Conservation (phyloP, 2,113 vertebrate genomes). For the Equus quagga region DNA sequence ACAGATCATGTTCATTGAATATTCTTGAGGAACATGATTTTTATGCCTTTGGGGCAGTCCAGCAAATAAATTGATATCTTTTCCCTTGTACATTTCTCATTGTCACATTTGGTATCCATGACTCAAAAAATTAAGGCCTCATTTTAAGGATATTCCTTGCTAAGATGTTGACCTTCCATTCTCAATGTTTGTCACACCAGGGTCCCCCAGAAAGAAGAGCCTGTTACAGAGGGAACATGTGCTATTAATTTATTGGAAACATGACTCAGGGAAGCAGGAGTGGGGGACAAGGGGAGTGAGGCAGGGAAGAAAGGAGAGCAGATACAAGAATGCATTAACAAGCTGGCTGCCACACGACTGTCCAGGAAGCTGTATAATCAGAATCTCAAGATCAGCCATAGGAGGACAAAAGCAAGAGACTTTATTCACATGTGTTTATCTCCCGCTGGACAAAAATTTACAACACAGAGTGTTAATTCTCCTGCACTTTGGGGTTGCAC, state of each 20-base stretch:
- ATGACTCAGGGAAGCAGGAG: not conserved
- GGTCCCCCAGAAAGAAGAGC: not conserved
- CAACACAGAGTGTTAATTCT: not conserved
- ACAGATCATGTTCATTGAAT: not conserved
- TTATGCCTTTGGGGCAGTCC: not conserved
- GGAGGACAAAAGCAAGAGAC: not conserved
- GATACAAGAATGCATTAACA: not conserved
- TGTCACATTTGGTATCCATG: not conserved
- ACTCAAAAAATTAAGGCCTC: not conserved
- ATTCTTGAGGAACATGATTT: constrained; percentile 3
- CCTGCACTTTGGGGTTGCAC: not conserved
- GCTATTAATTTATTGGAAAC: not conserved
- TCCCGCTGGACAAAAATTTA: not conserved
- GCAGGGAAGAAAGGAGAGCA: not conserved
- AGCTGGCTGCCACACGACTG: not conserved
- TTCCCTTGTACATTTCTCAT: not conserved
- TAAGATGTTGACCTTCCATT: not conserved
- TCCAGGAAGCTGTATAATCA: not conserved
- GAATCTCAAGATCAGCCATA: not conserved
- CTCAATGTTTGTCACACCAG: not conserved
- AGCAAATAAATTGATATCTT: not conserved
- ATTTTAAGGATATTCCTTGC: not conserved
- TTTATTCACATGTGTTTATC: not conserved
- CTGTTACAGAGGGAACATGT: not conserved
- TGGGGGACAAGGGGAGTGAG: not conserved